phyloP scores from a whole-genome alignment of 2,888 invertebrate genomes.

The Nomada fabriciana region DNA sequence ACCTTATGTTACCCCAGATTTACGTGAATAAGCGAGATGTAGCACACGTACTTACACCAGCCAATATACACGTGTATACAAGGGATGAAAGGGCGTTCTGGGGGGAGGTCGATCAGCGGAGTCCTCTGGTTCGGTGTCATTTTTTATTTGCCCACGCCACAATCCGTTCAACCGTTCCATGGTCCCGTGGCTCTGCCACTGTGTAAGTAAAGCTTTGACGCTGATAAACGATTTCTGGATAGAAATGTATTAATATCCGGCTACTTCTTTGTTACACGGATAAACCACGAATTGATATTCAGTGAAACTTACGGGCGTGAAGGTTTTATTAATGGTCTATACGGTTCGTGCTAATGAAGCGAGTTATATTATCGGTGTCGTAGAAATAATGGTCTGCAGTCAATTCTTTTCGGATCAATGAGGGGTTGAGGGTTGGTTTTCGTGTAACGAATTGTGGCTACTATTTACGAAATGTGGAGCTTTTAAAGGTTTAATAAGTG shows the following conservation, averaged over 20 bases:
- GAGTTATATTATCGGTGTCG: too few species aligned
- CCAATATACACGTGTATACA: background rate
- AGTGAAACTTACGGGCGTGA: background rate
- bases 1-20: slow-evolving; percentile 31
- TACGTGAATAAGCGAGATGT: slow-evolving; percentile 12
- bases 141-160: slow-evolving; percentile 38
- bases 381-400: too few species aligned
- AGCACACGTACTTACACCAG: background rate
- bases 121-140: slow-evolving; percentile 22
- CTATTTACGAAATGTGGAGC: too few species aligned
- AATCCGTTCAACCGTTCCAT: slow-evolving; percentile 32
- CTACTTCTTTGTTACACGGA: background rate
- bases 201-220: slow-evolving; percentile 20
- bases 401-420: too few species aligned
- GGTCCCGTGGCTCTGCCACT: slow-evolving; percentile 16
- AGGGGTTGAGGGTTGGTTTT: too few species aligned
- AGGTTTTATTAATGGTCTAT: background rate
- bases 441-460: too few species aligned
- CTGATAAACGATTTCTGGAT: slow-evolving; percentile 29
- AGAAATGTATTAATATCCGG: slow-evolving; percentile 25
- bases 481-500: too few species aligned
- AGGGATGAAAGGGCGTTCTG: background rate
- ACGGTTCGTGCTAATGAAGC: background rate
- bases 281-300: slow-evolving; percentile 7
- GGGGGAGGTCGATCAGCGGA: slow-evolving; percentile 3